Percentiles rank a stretch among this genome's conserved stretches.
Evolutionary conservation across 2,113 vertebrate genomes (phyloP).

Genomic region (Hyaena hyaena): DNA sequence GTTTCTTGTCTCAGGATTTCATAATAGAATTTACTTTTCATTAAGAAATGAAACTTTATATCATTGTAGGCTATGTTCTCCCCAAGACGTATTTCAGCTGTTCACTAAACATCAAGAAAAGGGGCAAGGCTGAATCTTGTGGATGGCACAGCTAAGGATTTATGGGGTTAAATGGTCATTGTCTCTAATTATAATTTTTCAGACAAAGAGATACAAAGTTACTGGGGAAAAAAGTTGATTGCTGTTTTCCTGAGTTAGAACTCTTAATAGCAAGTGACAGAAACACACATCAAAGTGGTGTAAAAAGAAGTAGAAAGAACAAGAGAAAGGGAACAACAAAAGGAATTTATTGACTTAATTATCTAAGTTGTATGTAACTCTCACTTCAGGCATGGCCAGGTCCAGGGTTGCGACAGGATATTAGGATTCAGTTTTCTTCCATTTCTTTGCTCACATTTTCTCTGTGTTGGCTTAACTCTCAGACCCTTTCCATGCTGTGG

Average conservation of each 20-base stretch:
- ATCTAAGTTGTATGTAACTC: neutral
- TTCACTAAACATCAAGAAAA: neutral
- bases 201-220: neutral
- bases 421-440: neutral
- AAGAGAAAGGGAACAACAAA: neutral
- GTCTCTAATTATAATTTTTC: neutral
- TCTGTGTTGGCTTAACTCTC: neutral
- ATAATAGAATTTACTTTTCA: conserved; percentile 51
- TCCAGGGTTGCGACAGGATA: neutral
- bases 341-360: neutral
- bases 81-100: neutral
- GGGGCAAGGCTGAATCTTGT: neutral
- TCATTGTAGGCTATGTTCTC: neutral
- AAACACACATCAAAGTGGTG: neutral
- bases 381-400: neutral
- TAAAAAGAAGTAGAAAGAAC: neutral
- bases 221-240: neutral
- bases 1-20: conserved; percentile 48
- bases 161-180: neutral
- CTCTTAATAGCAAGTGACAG: neutral
- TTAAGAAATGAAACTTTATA: conserved; percentile 53
- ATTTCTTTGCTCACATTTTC: neutral
- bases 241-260: neutral
- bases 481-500: neutral
- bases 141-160: neutral